Conservation (phyloP, 1,140 invertebrate species). For the Sesamia nonagrioides region DNA sequence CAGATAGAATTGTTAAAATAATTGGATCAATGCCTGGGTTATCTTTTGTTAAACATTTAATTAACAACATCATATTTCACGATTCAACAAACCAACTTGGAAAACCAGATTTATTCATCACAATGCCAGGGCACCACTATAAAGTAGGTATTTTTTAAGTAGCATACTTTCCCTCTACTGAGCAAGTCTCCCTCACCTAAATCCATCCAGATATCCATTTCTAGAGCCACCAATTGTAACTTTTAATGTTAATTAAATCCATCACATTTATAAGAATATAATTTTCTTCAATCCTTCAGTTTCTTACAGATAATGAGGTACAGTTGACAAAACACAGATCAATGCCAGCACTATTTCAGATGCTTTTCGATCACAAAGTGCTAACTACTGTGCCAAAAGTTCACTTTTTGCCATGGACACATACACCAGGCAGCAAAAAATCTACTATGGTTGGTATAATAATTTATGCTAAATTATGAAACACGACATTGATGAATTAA, state of each 20-base stretch:
- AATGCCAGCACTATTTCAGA: slow-evolving; percentile 88
- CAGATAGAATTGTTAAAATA: slow-evolving; percentile 84
- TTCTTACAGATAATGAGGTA: slow-evolving; percentile 74
- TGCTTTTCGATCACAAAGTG: slow-evolving; percentile 87
- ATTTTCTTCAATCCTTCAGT: slow-evolving; percentile 63
- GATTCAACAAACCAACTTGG: slow-evolving; percentile 83
- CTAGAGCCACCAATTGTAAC: no score
- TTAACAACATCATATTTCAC: slow-evolving; percentile 88
- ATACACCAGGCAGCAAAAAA: slow-evolving; percentile 64
- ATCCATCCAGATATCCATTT: no score
- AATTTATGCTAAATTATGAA: no score
- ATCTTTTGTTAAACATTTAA: slow-evolving; percentile 87
- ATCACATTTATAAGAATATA: neutral
- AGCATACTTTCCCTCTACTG: no score
- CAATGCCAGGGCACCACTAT: slow-evolving; percentile 86
- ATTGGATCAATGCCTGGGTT: slow-evolving; percentile 87
- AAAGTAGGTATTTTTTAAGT: slow-evolving; percentile 72
- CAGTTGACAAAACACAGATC: slow-evolving; percentile 80
- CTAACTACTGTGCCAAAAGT: slow-evolving; percentile 87
- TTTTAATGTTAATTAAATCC: neutral
- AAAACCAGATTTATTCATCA: slow-evolving; percentile 87
- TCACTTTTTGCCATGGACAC: slow-evolving; percentile 87
- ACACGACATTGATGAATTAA: no score
- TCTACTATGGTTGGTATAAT: slow-evolving; percentile 65
- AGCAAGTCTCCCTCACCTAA: no score